Evolutionary conservation across 2,888 invertebrate species (phyloP), one percentile per base, ranked within the genome.

Genomic region (Chaetogeoica ovagalla): DNA sequence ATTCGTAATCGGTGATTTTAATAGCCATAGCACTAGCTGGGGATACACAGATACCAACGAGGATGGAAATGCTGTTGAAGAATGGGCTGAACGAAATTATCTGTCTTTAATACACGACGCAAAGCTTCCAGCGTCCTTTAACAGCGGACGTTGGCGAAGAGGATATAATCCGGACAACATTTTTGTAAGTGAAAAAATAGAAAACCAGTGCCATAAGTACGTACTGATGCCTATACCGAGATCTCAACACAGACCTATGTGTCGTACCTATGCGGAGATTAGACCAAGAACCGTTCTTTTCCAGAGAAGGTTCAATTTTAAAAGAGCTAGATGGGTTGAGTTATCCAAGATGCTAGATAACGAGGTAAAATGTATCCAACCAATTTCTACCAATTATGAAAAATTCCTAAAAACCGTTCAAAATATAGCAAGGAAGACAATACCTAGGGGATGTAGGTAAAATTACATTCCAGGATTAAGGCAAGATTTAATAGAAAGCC

Each of bases 241-340:
- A 65, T 65, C n/a, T 8, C 65, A 37, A 37, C 65, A 37, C 39
- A 65, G 65, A 9, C 65, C 65, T 21, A 65, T 65, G 39, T 65
- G 39, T 65, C 65, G 65, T 65, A 65, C 39, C 39, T 65, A 65
- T 39, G 65, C 65, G 65, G 17, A 65, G 37, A 9, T 65, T 15
- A 17, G 43, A 66, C 43, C n/a, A 43, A 66, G 39, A 66, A 66
- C 43, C 5, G 43, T 66, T 66, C 19, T n/a, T 43, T 66, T 43
- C 19, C 39, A 39, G n/a, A 39, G 66, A 43, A 66, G n/a, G 66
- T 66, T 66, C 39, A 66, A 66, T 66, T 66, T 66, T 66, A 43
- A 66, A 66, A 43, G 39, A n/a, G 39, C 39, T 65, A n/a, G 43
- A 66, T 66, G 66, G n/a, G 6, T 43, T 43, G 66, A 66, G 43